Conservation (phyloP, 2,797 vertebrate species). For the Lutjanus argentimaculatus region DNA sequence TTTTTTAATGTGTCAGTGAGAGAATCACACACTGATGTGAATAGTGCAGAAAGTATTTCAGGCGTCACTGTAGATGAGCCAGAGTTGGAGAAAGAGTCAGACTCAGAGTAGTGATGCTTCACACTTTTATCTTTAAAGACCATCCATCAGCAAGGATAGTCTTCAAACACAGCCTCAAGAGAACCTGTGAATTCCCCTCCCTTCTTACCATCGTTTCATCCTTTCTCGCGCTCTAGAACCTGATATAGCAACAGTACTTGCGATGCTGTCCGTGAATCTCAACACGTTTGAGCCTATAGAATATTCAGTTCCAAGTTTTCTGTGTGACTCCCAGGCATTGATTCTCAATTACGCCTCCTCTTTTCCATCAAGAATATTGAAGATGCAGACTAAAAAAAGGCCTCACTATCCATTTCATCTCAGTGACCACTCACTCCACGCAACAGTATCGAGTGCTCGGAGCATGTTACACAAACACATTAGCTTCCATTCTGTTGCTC, state of each 20-base stretch:
- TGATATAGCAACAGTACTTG: neutral
- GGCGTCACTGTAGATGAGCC: slow-evolving; percentile 27
- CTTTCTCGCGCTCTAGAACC: neutral
- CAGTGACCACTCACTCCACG: slow-evolving; percentile 26
- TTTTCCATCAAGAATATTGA: slow-evolving; percentile 42
- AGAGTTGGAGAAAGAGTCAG: slow-evolving; percentile 17
- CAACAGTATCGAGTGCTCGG: slow-evolving; percentile 36
- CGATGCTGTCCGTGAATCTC: neutral
- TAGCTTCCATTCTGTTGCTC: slow-evolving; percentile 36
- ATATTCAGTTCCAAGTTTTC: slow-evolving; percentile 43
- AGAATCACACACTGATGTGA: slow-evolving; percentile 8
- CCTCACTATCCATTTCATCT: slow-evolving; percentile 57
- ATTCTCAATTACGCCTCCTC: slow-evolving; percentile 11
- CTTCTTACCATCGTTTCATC: neutral
- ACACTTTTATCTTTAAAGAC: slow-evolving; percentile 50
- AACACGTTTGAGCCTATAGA: neutral
- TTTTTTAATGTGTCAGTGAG: slow-evolving; percentile 6
- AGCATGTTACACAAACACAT: slow-evolving; percentile 56
- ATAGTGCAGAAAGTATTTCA: slow-evolving; percentile 38
- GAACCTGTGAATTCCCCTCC: slow-evolving; percentile 32
- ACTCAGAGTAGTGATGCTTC: slow-evolving; percentile 36
- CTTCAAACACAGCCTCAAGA: slow-evolving; percentile 52
- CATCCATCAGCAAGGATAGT: slow-evolving; percentile 40
- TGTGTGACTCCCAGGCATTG: slow-evolving; percentile 21
- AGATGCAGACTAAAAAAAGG: slow-evolving; percentile 44